phyloP scores from a whole-genome alignment of 2,888 invertebrate genomes.

The Drosophila borealis region DNA sequence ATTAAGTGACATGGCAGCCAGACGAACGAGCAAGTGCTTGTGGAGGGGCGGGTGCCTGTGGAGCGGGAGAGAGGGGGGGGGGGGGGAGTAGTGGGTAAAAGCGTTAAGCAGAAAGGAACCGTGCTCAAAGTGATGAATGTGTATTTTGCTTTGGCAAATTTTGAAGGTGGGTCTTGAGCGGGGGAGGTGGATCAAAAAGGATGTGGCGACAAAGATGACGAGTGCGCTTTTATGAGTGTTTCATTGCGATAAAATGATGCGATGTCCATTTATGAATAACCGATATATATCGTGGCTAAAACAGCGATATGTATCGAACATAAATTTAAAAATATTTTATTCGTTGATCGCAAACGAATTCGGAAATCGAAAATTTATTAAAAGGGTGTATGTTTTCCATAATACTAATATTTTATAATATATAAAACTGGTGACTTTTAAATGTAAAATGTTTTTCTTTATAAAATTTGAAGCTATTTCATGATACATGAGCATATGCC shows the following conservation, averaged over 20 bases:
- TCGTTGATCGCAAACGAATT: no score
- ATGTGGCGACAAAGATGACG: conserved; percentile 11
- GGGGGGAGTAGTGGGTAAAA: no score
- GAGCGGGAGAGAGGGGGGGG: no score
- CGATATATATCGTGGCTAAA: not conserved
- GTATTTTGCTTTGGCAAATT: conserved; percentile 43
- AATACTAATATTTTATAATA: no score
- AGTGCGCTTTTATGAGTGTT: conserved; percentile 1
- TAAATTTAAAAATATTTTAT: no score
- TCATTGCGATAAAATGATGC: not conserved
- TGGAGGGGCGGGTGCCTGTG: no score
- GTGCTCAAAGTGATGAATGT: conserved; percentile 66
- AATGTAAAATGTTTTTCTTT: no score
- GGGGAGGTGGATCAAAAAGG: not conserved
- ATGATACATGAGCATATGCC: no score
- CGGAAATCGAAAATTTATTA: no score
- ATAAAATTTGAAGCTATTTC: no score
- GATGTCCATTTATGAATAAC: not conserved
- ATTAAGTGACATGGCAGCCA: conserved; percentile 73
- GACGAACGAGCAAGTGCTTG: not conserved
- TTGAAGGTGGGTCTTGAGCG: conserved; percentile 1
- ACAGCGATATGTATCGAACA: not conserved
- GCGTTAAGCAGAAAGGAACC: conserved; percentile 28
- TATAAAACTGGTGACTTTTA: no score
- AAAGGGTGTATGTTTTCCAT: no score